phyloP scores from a whole-genome alignment of 2,888 invertebrate species.

The Lymantria monacha region DNA sequence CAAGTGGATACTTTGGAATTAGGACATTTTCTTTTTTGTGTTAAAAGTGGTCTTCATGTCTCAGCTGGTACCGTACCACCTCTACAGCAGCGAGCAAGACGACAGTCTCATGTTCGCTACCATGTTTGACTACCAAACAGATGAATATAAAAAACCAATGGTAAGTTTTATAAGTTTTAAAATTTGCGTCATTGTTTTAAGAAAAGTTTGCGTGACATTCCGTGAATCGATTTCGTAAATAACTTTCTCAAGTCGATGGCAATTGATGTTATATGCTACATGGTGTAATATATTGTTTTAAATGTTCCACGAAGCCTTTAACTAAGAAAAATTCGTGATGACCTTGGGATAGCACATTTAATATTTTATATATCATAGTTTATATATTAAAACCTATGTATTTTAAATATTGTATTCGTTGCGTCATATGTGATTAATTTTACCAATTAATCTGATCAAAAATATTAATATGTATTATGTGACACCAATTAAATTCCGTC shows the following conservation, averaged over 20 bases:
- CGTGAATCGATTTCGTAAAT: constrained; percentile 49
- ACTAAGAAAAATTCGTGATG: constrained; percentile 1
- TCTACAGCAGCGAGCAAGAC: constrained; percentile 74
- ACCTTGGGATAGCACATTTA: constrained; percentile 13
- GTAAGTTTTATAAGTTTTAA: constrained; percentile 49
- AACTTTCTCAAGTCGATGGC: constrained; percentile 50
- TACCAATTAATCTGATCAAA: neutral
- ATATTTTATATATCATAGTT: too few relatives aligned
- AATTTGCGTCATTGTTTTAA: constrained; percentile 6
- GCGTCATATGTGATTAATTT: neutral
- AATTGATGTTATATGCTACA: constrained; percentile 13
- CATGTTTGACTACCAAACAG: constrained; percentile 79
- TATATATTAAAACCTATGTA: neutral
- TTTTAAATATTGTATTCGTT: neutral
- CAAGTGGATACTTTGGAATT: constrained; percentile 55
- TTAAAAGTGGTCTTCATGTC: constrained; percentile 79
- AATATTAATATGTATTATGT: neutral
- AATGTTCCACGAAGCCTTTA: constrained; percentile 10
- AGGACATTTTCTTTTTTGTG: constrained; percentile 56
- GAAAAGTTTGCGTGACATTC: constrained; percentile 19
- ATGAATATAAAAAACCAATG: constrained; percentile 71
- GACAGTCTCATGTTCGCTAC: constrained; percentile 81
- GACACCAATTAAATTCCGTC: constrained; percentile 24
- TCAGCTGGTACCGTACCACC: constrained; percentile 83
- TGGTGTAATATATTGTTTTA: constrained; percentile 20